Evolutionary conservation across 2,797 vertebrate species (phyloP).

Genomic region (Darevskia mixta): DNA sequence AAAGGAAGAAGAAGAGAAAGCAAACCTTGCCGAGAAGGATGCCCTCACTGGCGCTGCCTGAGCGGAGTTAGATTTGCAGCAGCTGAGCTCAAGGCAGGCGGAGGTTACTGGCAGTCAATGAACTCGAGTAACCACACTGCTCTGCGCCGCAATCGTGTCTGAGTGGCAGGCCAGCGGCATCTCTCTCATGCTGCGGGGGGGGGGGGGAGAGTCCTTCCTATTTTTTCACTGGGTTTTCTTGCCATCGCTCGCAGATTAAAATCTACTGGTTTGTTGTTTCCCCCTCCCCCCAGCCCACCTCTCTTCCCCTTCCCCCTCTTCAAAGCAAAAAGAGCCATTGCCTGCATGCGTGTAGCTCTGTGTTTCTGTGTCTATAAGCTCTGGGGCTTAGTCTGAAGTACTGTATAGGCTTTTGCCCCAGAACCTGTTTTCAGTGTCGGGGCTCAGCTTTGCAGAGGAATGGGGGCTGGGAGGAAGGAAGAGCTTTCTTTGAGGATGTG

Average conservation of each 20-base stretch:
- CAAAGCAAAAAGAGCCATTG: neutral
- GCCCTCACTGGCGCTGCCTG: neutral
- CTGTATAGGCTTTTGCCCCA: neutral
- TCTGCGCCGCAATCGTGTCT: slow-evolving; percentile 61
- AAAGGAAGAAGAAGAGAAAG: neutral
- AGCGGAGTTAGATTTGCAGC: neutral
- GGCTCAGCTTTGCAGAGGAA: no score
- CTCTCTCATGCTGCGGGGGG: slow-evolving; percentile 21
- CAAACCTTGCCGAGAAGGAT: neutral
- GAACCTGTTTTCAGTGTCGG: neutral
- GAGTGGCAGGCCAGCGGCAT: slow-evolving; percentile 6
- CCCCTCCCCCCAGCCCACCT: neutral
- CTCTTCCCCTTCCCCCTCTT: no score
- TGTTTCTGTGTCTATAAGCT: no score
- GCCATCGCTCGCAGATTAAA: neutral
- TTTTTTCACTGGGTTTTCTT: neutral
- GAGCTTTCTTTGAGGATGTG: neutral
- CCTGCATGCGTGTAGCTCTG: no score
- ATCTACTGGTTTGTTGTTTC: rapidly evolving
- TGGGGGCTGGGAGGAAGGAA: no score
- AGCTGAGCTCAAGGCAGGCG: neutral
- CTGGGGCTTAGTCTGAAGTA: neutral
- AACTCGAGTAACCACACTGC: slow-evolving; percentile 67
- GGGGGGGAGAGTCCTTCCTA: neutral
- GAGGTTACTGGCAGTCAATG: slow-evolving; percentile 77